Base-by-base conservation (phyloP, 1,140 invertebrate species). In the Bacillus rossius region DNA sequence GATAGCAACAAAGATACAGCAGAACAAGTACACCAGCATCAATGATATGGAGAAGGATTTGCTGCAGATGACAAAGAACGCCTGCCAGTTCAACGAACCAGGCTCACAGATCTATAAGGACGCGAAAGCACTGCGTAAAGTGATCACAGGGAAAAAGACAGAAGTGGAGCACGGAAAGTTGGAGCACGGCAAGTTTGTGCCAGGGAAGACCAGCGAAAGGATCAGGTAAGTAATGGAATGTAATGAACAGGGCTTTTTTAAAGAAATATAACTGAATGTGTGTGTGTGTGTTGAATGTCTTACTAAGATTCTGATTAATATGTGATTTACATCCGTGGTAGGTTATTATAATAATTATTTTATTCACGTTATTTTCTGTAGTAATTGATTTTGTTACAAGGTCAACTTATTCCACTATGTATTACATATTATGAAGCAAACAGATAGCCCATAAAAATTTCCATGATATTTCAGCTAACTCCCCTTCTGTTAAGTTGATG, bases 101-200 rank as follows among this genome's bases (percentile, higher is more conserved):
- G 93, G 94, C 0, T 98, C 95, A 2, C 86, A 89, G 70, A 97
- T 99, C 64, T 98, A 98, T 69, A 97, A 95, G 74, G 92, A 97
- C 78, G 94, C 95, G 0, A 94, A 94, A 71, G 77, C 86, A 13
- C 72, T 98, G 42, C 92, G 92, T 68, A 94, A 92, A 78, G 72
- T 88, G 23, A 82, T 88, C 43, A 75, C 79, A 40, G 71, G 72
- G 2, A 82, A 84, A 54, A 86, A 83, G 61, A 72, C 77, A 59
- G 88, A 90, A 66, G 74, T 89, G 23, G 84, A 88, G 25, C 81
- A 84, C 61, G 76, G 79, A 1, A 77, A 77, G 22, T 60, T 38
- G 4, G 22, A 43, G 16, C 26, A 26, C 19, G 45, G 75, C 0
- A 34, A 34, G 29, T 45, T 69, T 38, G 71, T 69, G 1, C 71